Evolutionary conservation across 1,140 invertebrate genomes (phyloP), one percentile per base, ranked within the genome.

Genomic region (Homarus americanus): DNA sequence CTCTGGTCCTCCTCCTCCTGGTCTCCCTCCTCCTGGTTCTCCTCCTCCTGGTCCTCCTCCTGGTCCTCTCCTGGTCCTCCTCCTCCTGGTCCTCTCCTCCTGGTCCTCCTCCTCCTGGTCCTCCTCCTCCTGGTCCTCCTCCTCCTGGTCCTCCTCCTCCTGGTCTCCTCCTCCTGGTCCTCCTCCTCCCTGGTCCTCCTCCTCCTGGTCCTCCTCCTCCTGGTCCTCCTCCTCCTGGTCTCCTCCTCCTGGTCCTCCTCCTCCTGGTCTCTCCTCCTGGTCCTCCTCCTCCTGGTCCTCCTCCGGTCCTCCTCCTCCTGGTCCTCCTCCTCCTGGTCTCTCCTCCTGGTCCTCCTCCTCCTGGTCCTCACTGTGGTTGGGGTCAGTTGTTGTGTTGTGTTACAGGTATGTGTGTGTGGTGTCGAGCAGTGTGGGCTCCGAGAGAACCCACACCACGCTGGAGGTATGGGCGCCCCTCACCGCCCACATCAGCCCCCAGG

Each of bases 401-500:
- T n/a, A 10, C 40, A 91, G 91, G 41, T 91, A 91, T 38, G 91
- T 91, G 58, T 91, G 91, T 82, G 91, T 91, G 44, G 91, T 86
- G 40, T 87, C 91, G 2, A 91, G 91, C 83, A 91, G 78, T 24
- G 91, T 91, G 40, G 91, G 84, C n/a, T 85, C 83, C 2, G 91
- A 91, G 78, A 49, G 84, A 15, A 73, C 91, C 40, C 84, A 91
- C 78, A 91, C 91, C 44, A 91, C 58, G 3, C 78, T 91, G 38
- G 91, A 91, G 58, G 91, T 91, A 32, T 80, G 87, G 93, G 93
- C 92, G 20, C 97, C 98, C 0, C 94, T 99, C 9, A 96, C 97
- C 91, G 96, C 97, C 1, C 96, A 96, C 91, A 97, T 99, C 91
- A 97, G 98, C 93, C 98, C 98, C 0, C 96, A 96, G 73, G 97